Conservation (phyloP, 2,888 invertebrate species). For the Ochropleura plecta region DNA sequence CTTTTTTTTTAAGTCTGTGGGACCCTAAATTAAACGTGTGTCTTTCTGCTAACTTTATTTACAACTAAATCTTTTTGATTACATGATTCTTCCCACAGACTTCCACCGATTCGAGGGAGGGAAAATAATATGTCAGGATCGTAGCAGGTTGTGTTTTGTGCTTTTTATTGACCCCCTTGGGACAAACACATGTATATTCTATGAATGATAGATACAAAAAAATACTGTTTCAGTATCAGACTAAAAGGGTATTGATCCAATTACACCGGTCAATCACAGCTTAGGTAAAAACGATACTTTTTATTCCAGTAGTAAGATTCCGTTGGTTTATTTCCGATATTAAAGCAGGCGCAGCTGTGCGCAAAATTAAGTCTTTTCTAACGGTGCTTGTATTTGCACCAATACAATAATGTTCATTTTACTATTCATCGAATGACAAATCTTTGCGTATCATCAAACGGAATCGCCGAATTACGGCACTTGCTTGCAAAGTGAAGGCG, state of each 20-base stretch:
- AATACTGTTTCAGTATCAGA: too few species aligned
- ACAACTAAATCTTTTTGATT: not conserved
- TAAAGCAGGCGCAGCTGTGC: not conserved
- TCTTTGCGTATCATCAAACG: conserved; percentile 47
- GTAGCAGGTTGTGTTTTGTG: not conserved
- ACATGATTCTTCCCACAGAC: not conserved
- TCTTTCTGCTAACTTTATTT: not conserved
- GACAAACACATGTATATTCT: too few species aligned
- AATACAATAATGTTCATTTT: conserved; percentile 29
- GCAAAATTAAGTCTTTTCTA: not conserved
- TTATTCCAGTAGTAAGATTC: not conserved
- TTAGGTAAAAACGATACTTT: not conserved
- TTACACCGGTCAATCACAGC: not conserved
- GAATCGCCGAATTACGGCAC: conserved; percentile 53
- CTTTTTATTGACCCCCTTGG: too few species aligned
- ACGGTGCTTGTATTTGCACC: conserved; percentile 1
- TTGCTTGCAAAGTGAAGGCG: conserved; percentile 31
- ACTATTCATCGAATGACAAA: conserved; percentile 48
- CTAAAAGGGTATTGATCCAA: not conserved
- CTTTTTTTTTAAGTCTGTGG: not conserved
- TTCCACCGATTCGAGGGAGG: not conserved
- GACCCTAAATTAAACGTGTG: not conserved
- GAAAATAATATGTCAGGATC: not conserved
- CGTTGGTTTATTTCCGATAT: not conserved
- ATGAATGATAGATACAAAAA: too few species aligned